These are phyloP conservation scores for Myocastor coypus DNA, from an alignment of 2,113 vertebrate genomes.

Conservation along the genomic window DNA sequence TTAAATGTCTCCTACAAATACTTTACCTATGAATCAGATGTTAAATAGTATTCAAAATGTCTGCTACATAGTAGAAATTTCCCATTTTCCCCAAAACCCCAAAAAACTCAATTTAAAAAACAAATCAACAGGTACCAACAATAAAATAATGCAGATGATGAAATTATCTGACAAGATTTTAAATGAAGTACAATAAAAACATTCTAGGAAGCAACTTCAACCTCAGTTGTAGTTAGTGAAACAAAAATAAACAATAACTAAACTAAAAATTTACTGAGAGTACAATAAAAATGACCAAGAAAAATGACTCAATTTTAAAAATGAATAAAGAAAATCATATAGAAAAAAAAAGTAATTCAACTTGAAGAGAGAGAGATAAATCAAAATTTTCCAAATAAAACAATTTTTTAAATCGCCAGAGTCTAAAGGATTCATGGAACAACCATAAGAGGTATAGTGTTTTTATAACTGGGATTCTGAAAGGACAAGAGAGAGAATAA, in stretches of 20 bases:
- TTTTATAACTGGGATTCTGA: background rate
- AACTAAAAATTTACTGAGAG: background rate
- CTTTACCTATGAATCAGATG: background rate
- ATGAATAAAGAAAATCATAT: background rate
- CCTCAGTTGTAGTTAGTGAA: background rate
- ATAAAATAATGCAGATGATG: background rate
- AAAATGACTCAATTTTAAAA: background rate
- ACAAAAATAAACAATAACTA: background rate
- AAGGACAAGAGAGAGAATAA: background rate
- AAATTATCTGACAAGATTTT: background rate
- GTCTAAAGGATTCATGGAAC: background rate
- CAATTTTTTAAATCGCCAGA: background rate
- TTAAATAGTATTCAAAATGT: background rate
- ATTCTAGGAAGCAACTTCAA: background rate
- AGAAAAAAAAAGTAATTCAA: background rate
- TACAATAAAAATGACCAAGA: background rate
- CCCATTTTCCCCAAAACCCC: background rate
- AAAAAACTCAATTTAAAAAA: background rate
- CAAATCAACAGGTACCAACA: background rate
- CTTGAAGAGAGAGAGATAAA: background rate
- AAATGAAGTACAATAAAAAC: background rate
- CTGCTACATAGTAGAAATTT: background rate
- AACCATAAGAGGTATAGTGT: background rate
- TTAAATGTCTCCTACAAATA: background rate
- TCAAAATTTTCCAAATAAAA: background rate